phyloP scores from a whole-genome alignment of 2,888 invertebrate species.

The Sarcophaga variegata region DNA sequence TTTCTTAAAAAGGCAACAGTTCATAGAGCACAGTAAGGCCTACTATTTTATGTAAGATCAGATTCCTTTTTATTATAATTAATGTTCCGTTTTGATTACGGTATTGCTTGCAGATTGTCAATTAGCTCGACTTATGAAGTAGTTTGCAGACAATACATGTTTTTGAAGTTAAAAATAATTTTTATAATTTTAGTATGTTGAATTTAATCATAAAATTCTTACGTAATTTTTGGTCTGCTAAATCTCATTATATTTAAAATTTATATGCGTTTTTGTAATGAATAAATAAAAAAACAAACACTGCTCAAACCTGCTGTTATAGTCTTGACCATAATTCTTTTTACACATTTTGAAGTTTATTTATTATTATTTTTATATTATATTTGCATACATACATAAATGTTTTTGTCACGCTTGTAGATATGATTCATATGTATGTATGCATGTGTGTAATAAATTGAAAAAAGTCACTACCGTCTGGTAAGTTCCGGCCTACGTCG shows the following conservation, averaged over 20 bases:
- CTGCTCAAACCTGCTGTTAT: slow-evolving; percentile 17
- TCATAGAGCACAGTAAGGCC: no score
- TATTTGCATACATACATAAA: no score
- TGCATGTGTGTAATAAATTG: neutral
- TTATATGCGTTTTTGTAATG: slow-evolving; percentile 28
- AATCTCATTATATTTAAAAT: slow-evolving; percentile 20
- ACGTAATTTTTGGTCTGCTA: neutral
- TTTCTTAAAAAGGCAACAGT: no score
- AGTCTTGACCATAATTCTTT: slow-evolving; percentile 21
- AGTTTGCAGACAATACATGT: neutral
- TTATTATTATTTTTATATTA: neutral
- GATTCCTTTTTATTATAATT: no score
- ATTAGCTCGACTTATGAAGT: no score
- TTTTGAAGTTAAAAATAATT: neutral
- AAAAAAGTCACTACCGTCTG: slow-evolving; percentile 4
- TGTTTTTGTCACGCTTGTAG: neutral
- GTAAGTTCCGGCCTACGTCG: slow-evolving; percentile 7
- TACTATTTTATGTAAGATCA: no score
- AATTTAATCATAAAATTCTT: neutral
- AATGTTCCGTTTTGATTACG: no score
- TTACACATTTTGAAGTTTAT: neutral
- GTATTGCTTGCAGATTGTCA: no score
- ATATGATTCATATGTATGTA: slow-evolving; percentile 17
- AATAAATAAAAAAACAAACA: neutral
- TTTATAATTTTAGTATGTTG: neutral